A percentile compares a stretch with the other conserved stretches of the same genome.
phyloP scores from a whole-genome alignment of 2,797 vertebrate species.

The Xyrichtys novacula region DNA sequence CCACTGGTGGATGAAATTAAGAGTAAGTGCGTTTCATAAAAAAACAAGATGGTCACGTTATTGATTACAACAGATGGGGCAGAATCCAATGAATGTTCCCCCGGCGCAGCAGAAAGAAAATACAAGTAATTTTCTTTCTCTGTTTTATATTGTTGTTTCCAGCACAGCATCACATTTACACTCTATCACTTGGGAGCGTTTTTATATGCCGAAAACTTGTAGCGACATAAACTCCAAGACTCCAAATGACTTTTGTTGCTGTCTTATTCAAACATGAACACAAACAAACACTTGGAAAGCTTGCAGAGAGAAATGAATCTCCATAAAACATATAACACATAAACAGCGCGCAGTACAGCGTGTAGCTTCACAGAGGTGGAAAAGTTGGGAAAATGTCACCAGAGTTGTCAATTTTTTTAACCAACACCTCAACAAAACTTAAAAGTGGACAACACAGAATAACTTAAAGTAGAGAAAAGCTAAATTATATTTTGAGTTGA shows the following conservation, averaged over 20 bases:
- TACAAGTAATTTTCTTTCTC: conserved; percentile 96
- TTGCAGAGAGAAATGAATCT: conserved; percentile 63
- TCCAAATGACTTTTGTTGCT: conserved; percentile 77
- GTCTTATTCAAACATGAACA: conserved; percentile 78
- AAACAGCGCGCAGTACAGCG: conserved; percentile 28
- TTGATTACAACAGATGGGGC: conserved; percentile 99
- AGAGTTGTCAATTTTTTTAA: conserved; percentile 15
- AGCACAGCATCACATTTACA: conserved; percentile 89
- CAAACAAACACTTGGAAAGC: conserved; percentile 66
- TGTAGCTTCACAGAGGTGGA: conserved; percentile 23
- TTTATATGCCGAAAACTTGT: conserved; percentile 92
- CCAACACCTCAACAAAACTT: conserved; percentile 16
- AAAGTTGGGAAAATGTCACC: conserved; percentile 9
- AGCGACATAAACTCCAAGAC: conserved; percentile 90
- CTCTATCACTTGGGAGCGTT: conserved; percentile 92
- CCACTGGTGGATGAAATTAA: conserved; percentile 99
- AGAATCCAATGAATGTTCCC: conserved; percentile 98
- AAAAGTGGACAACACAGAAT: neutral
- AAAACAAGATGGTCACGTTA: conserved; percentile 99
- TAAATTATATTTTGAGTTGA: neutral
- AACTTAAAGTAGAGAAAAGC: neutral
- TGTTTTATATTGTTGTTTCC: conserved; percentile 91
- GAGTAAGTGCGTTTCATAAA: conserved; percentile 99
- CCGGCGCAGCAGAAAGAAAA: conserved; percentile 96
- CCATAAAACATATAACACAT: conserved; percentile 62